phyloP scores from a whole-genome alignment of 2,113 vertebrate genomes.

The Microtus ochrogaster region DNA sequence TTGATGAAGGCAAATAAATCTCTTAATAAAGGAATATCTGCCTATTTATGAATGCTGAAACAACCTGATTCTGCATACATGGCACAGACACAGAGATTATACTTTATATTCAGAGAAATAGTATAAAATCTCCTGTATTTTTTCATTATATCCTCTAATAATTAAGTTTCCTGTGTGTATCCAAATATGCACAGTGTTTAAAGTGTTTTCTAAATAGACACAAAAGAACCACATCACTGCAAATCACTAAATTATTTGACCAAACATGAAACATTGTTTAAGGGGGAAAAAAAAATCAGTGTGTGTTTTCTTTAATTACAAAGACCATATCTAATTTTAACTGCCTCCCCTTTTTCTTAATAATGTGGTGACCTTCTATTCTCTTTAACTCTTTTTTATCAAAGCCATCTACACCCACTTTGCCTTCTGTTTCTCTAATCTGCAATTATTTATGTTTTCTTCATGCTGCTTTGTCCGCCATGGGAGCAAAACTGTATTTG shows the following conservation, averaged over 20 bases:
- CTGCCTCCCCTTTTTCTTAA: conserved; percentile 78
- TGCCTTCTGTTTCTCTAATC: conserved; percentile 92
- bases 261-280: conserved; percentile 70
- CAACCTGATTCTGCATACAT: conserved; percentile 43
- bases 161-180: conserved; percentile 51
- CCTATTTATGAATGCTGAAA: neutral
- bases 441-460: conserved; percentile 93
- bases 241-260: conserved; percentile 62
- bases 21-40: neutral
- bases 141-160: conserved; percentile 29
- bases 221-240: conserved; percentile 44
- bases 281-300: conserved; percentile 71
- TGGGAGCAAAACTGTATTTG: conserved; percentile 91
- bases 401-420: conserved; percentile 89
- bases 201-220: conserved; percentile 65
- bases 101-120: conserved; percentile 43
- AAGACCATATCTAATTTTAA: conserved; percentile 84
- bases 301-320: conserved; percentile 77
- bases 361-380: conserved; percentile 89
- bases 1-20: neutral
- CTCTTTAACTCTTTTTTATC: conserved; percentile 90
- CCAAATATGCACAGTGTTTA: conserved; percentile 20
- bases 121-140: neutral
- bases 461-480: conserved; percentile 88
- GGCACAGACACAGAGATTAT: conserved; percentile 50